Evolutionary conservation across 2,888 invertebrate species (phyloP).

Genomic region (Xylota sylvarum): DNA sequence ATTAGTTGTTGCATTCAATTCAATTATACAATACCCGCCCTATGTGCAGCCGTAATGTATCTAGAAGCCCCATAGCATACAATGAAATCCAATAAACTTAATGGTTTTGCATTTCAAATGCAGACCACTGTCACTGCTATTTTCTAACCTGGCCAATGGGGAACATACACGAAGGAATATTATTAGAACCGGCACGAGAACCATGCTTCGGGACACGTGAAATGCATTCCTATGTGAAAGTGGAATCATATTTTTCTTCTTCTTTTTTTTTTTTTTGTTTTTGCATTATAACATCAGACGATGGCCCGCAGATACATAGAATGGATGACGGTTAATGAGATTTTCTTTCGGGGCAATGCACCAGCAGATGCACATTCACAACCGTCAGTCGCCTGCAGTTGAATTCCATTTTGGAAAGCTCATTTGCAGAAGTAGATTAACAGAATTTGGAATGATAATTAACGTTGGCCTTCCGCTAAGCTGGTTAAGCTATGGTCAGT

Average conservation of each 20-base stretch:
- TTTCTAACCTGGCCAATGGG: neutral
- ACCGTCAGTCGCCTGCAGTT: neutral
- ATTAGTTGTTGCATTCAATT: constrained; percentile 14
- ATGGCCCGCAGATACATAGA: neutral
- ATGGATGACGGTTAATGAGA: neutral
- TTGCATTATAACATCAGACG: neutral
- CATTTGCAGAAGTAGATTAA: constrained; percentile 4
- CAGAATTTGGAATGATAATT: neutral
- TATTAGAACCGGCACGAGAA: constrained; percentile 10
- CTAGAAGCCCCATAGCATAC: constrained; percentile 45
- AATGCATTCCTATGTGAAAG: constrained; percentile 9
- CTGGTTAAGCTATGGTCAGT: neutral
- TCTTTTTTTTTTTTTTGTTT: neutral
- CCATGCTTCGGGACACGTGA: constrained; percentile 51
- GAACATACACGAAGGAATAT: neutral
- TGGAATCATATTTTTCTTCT: too few relatives aligned
- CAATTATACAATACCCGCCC: constrained; percentile 20
- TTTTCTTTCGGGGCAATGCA: neutral
- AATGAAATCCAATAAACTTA: constrained; percentile 67
- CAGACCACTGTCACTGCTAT: constrained; percentile 5
- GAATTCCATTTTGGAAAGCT: constrained; percentile 1
- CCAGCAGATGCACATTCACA: neutral
- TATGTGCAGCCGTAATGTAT: constrained; percentile 21
- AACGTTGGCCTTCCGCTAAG: neutral
- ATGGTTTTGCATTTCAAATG: constrained; percentile 53